Conservation (phyloP, 2,797 vertebrate species). For the Nasua narica region DNA sequence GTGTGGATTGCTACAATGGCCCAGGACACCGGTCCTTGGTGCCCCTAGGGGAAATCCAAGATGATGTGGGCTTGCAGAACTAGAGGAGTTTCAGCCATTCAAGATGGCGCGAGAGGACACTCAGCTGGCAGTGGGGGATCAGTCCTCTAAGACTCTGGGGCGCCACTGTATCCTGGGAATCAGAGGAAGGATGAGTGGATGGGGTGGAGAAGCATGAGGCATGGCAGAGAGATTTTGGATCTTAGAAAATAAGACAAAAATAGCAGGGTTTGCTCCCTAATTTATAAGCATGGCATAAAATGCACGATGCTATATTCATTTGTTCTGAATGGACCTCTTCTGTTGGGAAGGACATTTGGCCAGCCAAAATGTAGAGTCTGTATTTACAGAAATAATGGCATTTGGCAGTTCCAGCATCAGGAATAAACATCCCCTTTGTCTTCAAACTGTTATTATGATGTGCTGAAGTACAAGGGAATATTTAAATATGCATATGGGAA, state of each 20-base stretch:
- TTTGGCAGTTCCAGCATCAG: background rate
- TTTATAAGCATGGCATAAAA: background rate
- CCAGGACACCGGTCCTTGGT: accelerated
- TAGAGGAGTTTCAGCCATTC: background rate
- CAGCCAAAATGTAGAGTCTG: background rate
- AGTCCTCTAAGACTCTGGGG: too few species aligned
- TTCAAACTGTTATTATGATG: background rate
- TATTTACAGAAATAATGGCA: background rate
- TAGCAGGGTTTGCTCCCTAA: background rate
- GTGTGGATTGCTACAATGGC: background rate
- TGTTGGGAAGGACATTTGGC: background rate
- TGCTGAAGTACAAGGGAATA: background rate
- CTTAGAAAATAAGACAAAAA: background rate
- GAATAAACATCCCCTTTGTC: background rate
- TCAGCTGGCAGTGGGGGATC: background rate
- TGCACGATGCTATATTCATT: background rate
- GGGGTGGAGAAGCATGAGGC: background rate
- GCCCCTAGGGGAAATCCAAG: background rate
- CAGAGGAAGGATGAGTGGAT: too few species aligned
- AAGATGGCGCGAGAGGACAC: background rate
- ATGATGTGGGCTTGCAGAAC: background rate
- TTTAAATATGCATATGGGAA: background rate
- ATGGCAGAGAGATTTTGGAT: background rate
- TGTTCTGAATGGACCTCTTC: background rate
- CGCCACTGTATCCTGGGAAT: background rate